Evolutionary conservation across 2,888 invertebrate species (phyloP), one percentile per base, ranked within the genome.

Genomic region (Limnephilus marmoratus): DNA sequence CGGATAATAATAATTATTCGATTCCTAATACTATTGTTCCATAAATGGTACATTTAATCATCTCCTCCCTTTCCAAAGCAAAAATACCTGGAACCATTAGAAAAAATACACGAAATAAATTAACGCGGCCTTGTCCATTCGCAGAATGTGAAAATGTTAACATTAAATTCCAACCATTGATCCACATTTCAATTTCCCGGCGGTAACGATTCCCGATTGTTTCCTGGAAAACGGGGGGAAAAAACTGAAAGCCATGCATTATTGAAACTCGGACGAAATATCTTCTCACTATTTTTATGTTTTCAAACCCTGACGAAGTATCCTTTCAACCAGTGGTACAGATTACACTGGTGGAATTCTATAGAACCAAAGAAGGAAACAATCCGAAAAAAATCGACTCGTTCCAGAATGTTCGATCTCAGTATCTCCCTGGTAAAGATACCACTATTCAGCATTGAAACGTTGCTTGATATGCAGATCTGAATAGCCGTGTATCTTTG

Each of bases 221-320:
- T 68, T 68, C 68, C 68, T 9, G 68, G 68, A n/a, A n/a, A 24
- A n/a, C 68, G 24, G 68, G 24, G 68, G 68, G n/a, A 68, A 68
- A 68, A 68, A 68, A 24, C 24, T 68, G 68, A 83, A 83, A 37
- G 34, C 31, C 82, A 83, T 83, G 34, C 82, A 83, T 34, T 37
- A 83, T 83, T 83, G 82, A 83, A 83, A 83, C 83, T 41, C 83
- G 18, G 34, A 37, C 83, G n/a, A 83, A 41, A 31, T 83, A 83
- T 83, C 13, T 83, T 24, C 24, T n/a, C 83, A 83, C 83, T 37
- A 24, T 83, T 53, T 88, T 88, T 88, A 34, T 88, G 37, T 88
- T 83, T 37, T 83, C 37, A 34, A 83, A 37, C 37, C 13, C 31
- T 1, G 83, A 83, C 37, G 24, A 68, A 9, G 9, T 68, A 68